Evolutionary conservation across 2,113 vertebrate genomes (phyloP).

Genomic region (human): GRCh38 chr3:39220501-39221000

Average conservation of each 20-base stretch:
- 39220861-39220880: neutral
- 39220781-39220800: neutral
- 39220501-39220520: neutral
- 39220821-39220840: neutral
- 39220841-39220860: neutral
- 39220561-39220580: no score
- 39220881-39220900: constrained; percentile 66
- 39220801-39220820: neutral
- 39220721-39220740: neutral
- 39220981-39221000: neutral
- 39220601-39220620: no score
- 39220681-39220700: neutral
- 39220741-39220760: neutral
- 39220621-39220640: neutral
- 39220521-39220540: neutral
- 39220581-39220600: neutral
- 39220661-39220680: neutral
- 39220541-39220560: neutral
- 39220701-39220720: neutral
- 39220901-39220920: constrained; percentile 47
- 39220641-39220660: neutral
- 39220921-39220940: constrained; percentile 18
- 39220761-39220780: neutral
- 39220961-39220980: constrained; percentile 35
- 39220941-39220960: constrained; percentile 6